These are phyloP conservation scores for Vombatus ursinus DNA, from an alignment of 2,113 vertebrate genomes.

Conservation along the genomic window DNA sequence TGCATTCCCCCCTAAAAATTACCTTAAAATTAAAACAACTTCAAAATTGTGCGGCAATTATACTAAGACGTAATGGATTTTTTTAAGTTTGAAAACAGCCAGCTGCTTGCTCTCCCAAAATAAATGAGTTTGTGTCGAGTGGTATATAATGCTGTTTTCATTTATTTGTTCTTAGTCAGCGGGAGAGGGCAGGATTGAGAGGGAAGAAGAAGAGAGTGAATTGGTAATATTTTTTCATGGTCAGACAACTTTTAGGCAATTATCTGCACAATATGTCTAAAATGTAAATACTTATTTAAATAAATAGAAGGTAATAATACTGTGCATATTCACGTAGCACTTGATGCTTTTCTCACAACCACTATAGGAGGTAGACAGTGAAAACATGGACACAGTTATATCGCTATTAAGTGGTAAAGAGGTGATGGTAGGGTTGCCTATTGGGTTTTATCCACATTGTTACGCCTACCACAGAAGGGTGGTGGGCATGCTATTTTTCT, in stretches of 20 bases:
- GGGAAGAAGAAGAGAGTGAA: background rate
- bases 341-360: conserved; percentile 21
- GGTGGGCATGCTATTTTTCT: background rate
- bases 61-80: conserved; percentile 20
- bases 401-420: background rate
- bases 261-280: conserved; percentile 13
- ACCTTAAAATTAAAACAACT: background rate
- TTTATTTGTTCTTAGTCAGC: conserved; percentile 22
- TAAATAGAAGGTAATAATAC: background rate
- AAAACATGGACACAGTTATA: background rate
- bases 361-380: background rate
- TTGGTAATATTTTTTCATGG: background rate
- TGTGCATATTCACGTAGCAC: background rate
- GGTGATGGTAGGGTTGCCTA: background rate
- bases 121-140: background rate
- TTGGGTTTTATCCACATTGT: background rate
- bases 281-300: conserved; percentile 38
- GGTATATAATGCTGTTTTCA: conserved; percentile 13
- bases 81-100: background rate
- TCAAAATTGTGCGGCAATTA: background rate
- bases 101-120: conserved; percentile 28
- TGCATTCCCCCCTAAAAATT: conserved; percentile 10
- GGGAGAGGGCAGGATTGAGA: conserved; percentile 5
- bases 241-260: background rate
- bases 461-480: background rate